phyloP scores from a whole-genome alignment of 2,888 invertebrate genomes.

The Cephus spinipes region DNA sequence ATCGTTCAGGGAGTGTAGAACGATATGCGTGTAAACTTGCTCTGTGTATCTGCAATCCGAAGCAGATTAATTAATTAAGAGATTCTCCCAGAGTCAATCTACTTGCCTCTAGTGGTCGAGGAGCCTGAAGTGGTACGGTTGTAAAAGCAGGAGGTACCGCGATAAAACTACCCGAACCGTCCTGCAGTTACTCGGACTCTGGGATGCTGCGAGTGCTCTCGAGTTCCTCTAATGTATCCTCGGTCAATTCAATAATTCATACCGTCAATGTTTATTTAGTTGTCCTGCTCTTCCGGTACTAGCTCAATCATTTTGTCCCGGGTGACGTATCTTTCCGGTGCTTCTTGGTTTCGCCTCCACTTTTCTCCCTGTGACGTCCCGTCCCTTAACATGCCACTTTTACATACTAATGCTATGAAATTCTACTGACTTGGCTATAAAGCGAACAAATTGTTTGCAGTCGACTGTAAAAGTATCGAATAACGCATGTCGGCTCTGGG shows the following conservation, averaged over 20 bases:
- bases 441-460: slow-evolving; percentile 45
- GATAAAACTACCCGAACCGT: not conserved
- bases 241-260: not conserved
- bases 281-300: not conserved
- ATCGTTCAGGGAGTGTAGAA: too few relatives aligned
- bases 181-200: not conserved
- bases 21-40: too few relatives aligned
- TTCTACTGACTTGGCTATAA: slow-evolving; percentile 41
- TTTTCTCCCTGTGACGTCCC: too few relatives aligned
- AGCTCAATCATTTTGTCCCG: not conserved
- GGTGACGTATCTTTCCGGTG: not conserved
- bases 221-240: not conserved
- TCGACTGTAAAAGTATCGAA: slow-evolving; percentile 29
- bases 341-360: too few relatives aligned
- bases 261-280: not conserved
- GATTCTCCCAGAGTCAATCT: slow-evolving; percentile 31
- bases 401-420: slow-evolving; percentile 51
- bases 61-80: slow-evolving; percentile 41
- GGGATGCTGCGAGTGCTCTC: not conserved
- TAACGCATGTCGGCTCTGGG: not conserved
- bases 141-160: slow-evolving; percentile 15
- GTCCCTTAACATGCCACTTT: slow-evolving; percentile 5
- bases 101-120: slow-evolving; percentile 28
- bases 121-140: slow-evolving; percentile 18
- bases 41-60: slow-evolving; percentile 2